These are phyloP conservation scores for Drosophila peninsularis DNA, from an alignment of 2,888 invertebrate genomes.

Conservation along the genomic window DNA sequence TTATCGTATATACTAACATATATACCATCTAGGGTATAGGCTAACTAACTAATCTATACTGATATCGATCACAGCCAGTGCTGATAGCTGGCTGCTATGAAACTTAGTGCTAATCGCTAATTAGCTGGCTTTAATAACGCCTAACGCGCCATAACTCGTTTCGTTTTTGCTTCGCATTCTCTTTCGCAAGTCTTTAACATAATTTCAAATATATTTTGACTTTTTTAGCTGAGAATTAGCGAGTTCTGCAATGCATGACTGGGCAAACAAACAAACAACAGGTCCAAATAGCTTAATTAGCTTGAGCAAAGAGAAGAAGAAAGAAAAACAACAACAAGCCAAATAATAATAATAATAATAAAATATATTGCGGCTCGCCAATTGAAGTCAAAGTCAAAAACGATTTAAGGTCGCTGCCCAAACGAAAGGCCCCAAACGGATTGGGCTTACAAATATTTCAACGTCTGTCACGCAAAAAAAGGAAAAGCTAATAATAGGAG, in stretches of 20 bases:
- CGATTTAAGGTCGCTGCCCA: constrained; percentile 69
- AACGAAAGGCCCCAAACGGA: constrained; percentile 24
- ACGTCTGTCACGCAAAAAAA: constrained; percentile 49
- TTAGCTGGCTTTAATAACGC: neutral
- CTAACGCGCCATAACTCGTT: constrained; percentile 1
- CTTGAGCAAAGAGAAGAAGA: constrained; percentile 55
- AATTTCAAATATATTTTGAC: neutral
- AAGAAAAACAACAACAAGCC: constrained; percentile 19
- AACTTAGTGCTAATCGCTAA: constrained; percentile 3
- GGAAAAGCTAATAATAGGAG: constrained; percentile 22
- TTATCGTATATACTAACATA: neutral
- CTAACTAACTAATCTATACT: too few relatives aligned
- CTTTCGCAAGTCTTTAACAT: neutral
- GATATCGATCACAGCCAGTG: too few relatives aligned
- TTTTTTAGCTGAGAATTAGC: constrained; percentile 38
- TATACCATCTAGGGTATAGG: too few relatives aligned
- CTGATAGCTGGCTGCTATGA: neutral
- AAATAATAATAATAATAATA: constrained; percentile 25
- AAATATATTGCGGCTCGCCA: constrained; percentile 32
- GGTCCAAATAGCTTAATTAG: constrained; percentile 72
- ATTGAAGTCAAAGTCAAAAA: constrained; percentile 76
- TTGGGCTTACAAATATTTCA: constrained; percentile 37
- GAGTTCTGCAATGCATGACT: constrained; percentile 55
- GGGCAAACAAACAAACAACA: constrained; percentile 52
- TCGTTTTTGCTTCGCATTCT: neutral